Evolutionary conservation across 1,140 invertebrate species (phyloP).

Genomic region (Heterodera carotae): DNA sequence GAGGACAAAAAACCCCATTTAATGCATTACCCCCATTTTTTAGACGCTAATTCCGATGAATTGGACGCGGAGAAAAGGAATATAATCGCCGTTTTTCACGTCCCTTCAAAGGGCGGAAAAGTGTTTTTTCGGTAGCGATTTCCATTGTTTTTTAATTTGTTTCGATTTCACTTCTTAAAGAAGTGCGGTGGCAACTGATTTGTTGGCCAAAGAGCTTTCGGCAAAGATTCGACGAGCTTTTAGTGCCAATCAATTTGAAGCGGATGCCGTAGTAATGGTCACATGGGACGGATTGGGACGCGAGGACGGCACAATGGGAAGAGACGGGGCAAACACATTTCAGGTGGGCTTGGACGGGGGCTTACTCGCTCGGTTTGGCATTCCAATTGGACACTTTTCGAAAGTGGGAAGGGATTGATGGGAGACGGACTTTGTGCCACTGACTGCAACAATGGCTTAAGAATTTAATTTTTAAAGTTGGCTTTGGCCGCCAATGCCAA

Average conservation of each 20-base stretch:
- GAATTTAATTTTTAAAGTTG: slow-evolving; percentile 33
- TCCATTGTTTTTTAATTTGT: neutral
- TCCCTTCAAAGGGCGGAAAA: slow-evolving; percentile 29
- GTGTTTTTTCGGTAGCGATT: slow-evolving; percentile 34
- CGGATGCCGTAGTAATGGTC: slow-evolving; percentile 32
- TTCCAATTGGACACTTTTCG: too few species aligned
- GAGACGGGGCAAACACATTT: slow-evolving; percentile 28
- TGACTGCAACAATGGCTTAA: too few species aligned
- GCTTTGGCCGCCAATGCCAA: slow-evolving; percentile 32
- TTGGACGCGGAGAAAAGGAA: slow-evolving; percentile 35
- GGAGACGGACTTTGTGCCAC: too few species aligned
- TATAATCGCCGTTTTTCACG: slow-evolving; percentile 38
- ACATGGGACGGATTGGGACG: slow-evolving; percentile 41
- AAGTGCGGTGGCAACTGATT: slow-evolving; percentile 2
- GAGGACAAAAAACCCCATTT: neutral
- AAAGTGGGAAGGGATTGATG: too few species aligned
- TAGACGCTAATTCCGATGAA: slow-evolving; percentile 21
- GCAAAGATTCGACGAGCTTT: slow-evolving; percentile 40
- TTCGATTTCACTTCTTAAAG: slow-evolving; percentile 11
- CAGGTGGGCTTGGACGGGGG: slow-evolving; percentile 18
- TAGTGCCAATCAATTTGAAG: slow-evolving; percentile 36
- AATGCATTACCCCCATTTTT: slow-evolving; percentile 1
- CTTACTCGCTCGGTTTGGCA: too few species aligned
- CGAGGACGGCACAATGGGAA: slow-evolving; percentile 11
- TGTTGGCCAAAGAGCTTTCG: slow-evolving; percentile 31